phyloP scores from a whole-genome alignment of 2,797 vertebrate genomes.

The Sebastes jordani region DNA sequence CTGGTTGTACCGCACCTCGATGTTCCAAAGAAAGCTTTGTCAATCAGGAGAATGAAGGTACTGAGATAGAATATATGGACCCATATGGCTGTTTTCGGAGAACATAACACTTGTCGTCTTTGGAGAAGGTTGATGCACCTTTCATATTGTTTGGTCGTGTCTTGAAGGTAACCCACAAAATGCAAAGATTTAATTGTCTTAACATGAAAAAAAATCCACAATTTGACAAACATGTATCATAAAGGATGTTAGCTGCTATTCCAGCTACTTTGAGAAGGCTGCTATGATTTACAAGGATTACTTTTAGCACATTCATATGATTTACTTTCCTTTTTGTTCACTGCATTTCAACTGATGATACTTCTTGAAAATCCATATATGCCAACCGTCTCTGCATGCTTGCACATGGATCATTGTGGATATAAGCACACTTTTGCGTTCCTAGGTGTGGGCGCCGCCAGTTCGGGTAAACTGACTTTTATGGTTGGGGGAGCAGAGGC shows the following conservation, averaged over 20 bases:
- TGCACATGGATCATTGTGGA: constrained; percentile 4
- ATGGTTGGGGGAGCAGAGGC: constrained; percentile 97
- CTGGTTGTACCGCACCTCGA: not conserved
- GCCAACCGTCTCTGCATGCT: not conserved
- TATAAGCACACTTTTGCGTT: constrained; percentile 23
- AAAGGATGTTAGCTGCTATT: not conserved
- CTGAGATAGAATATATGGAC: not conserved
- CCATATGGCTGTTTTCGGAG: not conserved
- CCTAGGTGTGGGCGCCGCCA: constrained; percentile 95
- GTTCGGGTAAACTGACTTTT: constrained; percentile 95
- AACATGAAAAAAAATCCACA: not conserved
- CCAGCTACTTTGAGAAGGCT: not conserved
- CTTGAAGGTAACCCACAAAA: no score
- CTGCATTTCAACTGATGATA: not conserved
- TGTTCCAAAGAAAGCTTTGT: not conserved
- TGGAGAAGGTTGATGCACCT: not conserved
- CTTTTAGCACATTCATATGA: not conserved
- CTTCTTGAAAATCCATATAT: not conserved
- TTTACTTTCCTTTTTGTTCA: not conserved
- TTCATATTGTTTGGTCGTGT: not conserved
- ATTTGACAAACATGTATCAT: not conserved
- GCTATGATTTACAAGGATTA: not conserved
- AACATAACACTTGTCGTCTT: not conserved
- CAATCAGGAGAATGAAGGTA: not conserved
- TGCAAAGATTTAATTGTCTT: no score